Evolutionary conservation across 2,888 invertebrate genomes (phyloP).

Genomic region (Callimorpha dominula): DNA sequence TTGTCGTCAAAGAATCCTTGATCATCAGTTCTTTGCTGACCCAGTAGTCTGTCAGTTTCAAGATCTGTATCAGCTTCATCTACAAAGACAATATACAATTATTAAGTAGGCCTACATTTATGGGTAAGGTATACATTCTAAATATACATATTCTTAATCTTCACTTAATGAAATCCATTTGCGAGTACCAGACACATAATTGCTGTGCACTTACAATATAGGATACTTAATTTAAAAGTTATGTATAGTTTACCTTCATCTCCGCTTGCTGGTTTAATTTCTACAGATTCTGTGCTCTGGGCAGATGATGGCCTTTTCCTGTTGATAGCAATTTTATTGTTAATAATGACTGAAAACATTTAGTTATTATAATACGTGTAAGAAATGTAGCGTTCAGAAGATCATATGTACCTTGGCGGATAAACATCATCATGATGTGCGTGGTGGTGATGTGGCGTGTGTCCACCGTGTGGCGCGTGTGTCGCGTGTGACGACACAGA

Average conservation of each 20-base stretch:
- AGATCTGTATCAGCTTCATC: conserved; percentile 98
- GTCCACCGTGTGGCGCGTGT: conserved; percentile 73
- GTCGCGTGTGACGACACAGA: conserved; percentile 87
- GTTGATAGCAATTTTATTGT: conserved; percentile 26
- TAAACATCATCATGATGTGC: conserved; percentile 91
- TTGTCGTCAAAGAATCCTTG: conserved; percentile 97
- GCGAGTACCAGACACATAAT: no score
- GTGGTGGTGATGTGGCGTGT: conserved; percentile 65
- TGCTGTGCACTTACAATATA: no score
- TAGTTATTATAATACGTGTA: background rate
- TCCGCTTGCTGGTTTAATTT: conserved; percentile 89
- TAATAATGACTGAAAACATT: background rate
- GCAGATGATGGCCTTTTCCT: conserved; percentile 88
- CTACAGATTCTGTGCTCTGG: conserved; percentile 87
- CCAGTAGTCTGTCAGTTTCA: conserved; percentile 98
- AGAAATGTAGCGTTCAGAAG: no score
- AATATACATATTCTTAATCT: no score
- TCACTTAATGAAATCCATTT: no score
- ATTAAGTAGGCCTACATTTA: background rate
- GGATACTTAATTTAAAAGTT: no score
- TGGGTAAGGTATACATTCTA: background rate
- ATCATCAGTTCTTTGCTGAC: conserved; percentile 97
- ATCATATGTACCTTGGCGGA: conserved; percentile 87
- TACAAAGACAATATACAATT: conserved; percentile 51
- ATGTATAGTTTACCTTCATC: conserved; percentile 82